Conservation (phyloP, 2,113 vertebrate species). For the Microtus ochrogaster region DNA sequence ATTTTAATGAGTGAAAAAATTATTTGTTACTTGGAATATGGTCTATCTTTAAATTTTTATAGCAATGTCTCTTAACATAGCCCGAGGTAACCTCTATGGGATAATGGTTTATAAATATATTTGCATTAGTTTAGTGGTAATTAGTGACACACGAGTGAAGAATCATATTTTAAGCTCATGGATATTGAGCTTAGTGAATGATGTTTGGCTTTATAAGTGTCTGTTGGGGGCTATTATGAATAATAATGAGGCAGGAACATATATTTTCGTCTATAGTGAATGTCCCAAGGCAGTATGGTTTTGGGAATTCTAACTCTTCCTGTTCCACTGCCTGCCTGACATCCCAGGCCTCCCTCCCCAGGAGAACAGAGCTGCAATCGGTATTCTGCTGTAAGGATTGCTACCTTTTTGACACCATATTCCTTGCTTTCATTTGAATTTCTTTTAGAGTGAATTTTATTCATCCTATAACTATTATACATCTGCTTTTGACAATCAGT, state of each 20-base stretch:
- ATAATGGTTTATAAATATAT: slow-evolving; percentile 77
- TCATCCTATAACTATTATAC: slow-evolving; percentile 61
- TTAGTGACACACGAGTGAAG: slow-evolving; percentile 83
- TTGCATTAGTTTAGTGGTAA: slow-evolving; percentile 69
- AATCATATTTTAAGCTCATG: slow-evolving; percentile 77
- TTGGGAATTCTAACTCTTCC: not conserved
- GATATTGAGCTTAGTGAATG: slow-evolving; percentile 71
- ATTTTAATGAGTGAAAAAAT: slow-evolving; percentile 70
- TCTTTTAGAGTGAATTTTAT: slow-evolving; percentile 65
- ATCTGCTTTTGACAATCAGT: slow-evolving; percentile 69
- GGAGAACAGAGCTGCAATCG: not conserved
- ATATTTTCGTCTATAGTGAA: slow-evolving; percentile 52
- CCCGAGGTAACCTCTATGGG: slow-evolving; percentile 54
- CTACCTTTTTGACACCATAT: slow-evolving; percentile 68
- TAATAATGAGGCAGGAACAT: slow-evolving; percentile 70
- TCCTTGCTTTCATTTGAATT: slow-evolving; percentile 70
- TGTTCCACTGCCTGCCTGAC: slow-evolving; percentile 45
- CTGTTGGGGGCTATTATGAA: slow-evolving; percentile 76
- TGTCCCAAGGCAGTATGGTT: not conserved
- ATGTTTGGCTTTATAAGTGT: slow-evolving; percentile 73
- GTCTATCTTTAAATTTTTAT: slow-evolving; percentile 72
- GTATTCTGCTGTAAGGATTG: slow-evolving; percentile 56
- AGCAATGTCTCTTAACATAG: slow-evolving; percentile 61
- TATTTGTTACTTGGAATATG: slow-evolving; percentile 63
- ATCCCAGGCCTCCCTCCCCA: not conserved